A percentile compares a stretch with the other conserved stretches of the same genome.
Conservation (phyloP, 2,888 invertebrate genomes). For the Helleia helle region DNA sequence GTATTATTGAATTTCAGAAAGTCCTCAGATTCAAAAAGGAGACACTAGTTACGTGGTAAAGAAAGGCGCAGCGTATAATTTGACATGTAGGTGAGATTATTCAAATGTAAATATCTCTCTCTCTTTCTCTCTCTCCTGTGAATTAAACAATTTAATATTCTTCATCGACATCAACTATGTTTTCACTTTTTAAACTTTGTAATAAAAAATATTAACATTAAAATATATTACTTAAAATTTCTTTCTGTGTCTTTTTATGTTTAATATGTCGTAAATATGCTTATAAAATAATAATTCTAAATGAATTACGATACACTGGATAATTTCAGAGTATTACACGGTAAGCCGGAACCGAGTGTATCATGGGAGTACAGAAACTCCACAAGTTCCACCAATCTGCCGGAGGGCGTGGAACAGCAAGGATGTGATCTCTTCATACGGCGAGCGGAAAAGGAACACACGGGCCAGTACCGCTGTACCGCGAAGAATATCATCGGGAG, state of each 20-base stretch:
- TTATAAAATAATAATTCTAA: too few relatives aligned
- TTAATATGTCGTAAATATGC: too few relatives aligned
- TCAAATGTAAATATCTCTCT: constrained; percentile 24
- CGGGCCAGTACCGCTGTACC: constrained; percentile 45
- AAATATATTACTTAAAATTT: too few relatives aligned
- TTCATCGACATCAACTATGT: too few relatives aligned
- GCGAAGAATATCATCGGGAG: constrained; percentile 45
- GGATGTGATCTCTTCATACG: constrained; percentile 26
- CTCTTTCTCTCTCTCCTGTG: too few relatives aligned
- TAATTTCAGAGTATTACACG: constrained; percentile 39
- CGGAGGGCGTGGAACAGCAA: constrained; percentile 21
- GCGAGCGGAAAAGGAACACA: constrained; percentile 34
- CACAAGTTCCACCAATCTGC: constrained; percentile 24
- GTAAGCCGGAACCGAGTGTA: constrained; percentile 43
- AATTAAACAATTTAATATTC: too few relatives aligned
- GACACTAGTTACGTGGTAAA: constrained; percentile 20
- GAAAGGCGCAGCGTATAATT: constrained; percentile 33
- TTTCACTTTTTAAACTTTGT: too few relatives aligned
- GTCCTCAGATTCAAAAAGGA: constrained; percentile 38
- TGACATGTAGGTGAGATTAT: constrained; percentile 67
- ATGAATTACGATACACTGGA: too few relatives aligned
- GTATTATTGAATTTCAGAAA: too few relatives aligned
- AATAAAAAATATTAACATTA: too few relatives aligned
- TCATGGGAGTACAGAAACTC: constrained; percentile 34
- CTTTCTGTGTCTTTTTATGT: too few relatives aligned